Conservation (phyloP, 1,140 invertebrate genomes). For the Atta cephalotes region DNA sequence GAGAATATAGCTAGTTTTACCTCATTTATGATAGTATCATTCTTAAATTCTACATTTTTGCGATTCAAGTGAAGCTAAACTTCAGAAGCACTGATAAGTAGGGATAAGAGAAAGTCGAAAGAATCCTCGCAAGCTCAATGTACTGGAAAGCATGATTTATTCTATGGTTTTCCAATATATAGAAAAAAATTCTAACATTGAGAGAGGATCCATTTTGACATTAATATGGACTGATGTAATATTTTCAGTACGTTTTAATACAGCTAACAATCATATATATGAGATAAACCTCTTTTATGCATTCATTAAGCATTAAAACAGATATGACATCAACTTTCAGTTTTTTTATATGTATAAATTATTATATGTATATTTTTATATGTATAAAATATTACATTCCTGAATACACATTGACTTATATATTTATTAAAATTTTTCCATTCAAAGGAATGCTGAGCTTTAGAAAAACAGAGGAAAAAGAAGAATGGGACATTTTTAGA, state of each 20-base stretch:
- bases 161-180: background rate
- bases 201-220: background rate
- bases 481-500: background rate
- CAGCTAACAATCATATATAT: background rate
- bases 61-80: constrained; percentile 1
- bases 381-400: background rate
- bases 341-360: background rate
- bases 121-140: background rate
- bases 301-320: background rate
- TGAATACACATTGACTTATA: background rate
- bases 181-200: background rate
- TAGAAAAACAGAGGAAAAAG: background rate
- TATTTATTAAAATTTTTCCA: background rate
- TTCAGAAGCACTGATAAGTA: background rate
- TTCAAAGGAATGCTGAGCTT: background rate
- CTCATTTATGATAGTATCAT: background rate
- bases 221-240: background rate
- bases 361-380: background rate
- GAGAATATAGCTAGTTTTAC: background rate
- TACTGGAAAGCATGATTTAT: constrained; percentile 18
- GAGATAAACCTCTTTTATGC: background rate
- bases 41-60: constrained; percentile 11
- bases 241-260: background rate
- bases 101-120: constrained; percentile 11
- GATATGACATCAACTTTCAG: background rate